Evolutionary conservation across 2,113 vertebrate genomes (phyloP).

Genomic region (Catharus bicknelli): DNA sequence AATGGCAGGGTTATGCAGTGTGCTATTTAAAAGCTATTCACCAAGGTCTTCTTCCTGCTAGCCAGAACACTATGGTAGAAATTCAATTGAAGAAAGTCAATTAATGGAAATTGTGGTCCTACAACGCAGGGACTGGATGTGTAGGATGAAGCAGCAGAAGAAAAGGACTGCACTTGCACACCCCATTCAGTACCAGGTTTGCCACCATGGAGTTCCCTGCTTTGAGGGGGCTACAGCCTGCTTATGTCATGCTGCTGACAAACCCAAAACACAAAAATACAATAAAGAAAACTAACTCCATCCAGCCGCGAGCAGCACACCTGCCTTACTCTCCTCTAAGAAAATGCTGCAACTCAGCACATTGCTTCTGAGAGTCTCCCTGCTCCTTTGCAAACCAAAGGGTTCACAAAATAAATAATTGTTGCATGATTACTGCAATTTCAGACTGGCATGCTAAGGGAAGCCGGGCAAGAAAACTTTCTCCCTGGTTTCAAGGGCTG

Average conservation of each 20-base stretch:
- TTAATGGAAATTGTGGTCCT: slow-evolving; percentile 19
- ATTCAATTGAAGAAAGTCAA: slow-evolving; percentile 13
- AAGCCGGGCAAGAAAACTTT: background rate
- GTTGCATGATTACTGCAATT: background rate
- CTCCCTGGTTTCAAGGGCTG: background rate
- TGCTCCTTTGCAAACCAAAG: slow-evolving; percentile 6
- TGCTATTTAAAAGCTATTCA: slow-evolving; percentile 53
- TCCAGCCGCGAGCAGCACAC: background rate
- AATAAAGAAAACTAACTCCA: background rate
- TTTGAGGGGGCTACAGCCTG: background rate
- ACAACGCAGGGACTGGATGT: background rate
- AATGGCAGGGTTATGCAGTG: slow-evolving; percentile 35
- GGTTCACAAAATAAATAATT: background rate
- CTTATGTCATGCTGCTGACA: background rate
- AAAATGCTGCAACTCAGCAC: background rate
- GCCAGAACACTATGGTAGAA: slow-evolving; percentile 14
- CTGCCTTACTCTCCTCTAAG: background rate
- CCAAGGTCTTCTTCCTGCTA: slow-evolving; percentile 24
- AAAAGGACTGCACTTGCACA: background rate
- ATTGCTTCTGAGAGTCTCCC: background rate
- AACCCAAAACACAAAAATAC: background rate
- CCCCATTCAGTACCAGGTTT: background rate
- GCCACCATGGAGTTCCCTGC: background rate
- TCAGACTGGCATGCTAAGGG: background rate
- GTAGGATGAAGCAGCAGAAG: background rate